A percentile compares a stretch with the other conserved stretches of the same genome.
Conservation (phyloP, 2,888 invertebrate species). For the Diogma glabrata region DNA sequence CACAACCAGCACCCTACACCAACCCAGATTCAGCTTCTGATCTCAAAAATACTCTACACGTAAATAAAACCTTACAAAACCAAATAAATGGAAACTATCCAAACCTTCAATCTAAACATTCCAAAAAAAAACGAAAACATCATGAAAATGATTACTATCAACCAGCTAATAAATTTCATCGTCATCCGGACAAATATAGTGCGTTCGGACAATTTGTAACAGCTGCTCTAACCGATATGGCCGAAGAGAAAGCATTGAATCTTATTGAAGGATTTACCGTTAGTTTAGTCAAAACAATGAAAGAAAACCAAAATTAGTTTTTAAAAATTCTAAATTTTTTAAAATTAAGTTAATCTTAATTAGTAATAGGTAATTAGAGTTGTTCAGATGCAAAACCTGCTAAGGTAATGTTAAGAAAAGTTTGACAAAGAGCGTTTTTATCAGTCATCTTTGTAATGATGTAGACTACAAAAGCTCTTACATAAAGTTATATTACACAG, state of each 20-base stretch:
- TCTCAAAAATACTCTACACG: neutral
- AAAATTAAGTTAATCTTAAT: too few relatives aligned
- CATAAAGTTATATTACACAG: too few relatives aligned
- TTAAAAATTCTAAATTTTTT: too few relatives aligned
- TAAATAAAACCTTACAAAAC: too few relatives aligned
- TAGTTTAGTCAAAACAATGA: constrained; percentile 6
- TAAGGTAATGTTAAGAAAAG: too few relatives aligned
- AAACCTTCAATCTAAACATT: neutral
- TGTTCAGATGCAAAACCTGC: too few relatives aligned
- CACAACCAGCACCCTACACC: constrained; percentile 2
- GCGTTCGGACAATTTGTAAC: constrained; percentile 5
- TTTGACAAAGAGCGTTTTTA: too few relatives aligned
- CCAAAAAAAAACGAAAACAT: constrained; percentile 3
- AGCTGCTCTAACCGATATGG: neutral
- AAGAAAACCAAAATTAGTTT: constrained; percentile 4
- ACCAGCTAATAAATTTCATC: constrained; percentile 3
- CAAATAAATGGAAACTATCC: neutral
- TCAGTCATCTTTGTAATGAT: too few relatives aligned
- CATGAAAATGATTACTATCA: neutral
- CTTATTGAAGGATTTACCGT: constrained; percentile 3
- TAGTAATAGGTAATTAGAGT: too few relatives aligned
- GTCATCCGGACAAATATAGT: constrained; percentile 2
- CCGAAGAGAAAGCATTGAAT: neutral
- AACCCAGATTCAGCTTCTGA: constrained; percentile 5
- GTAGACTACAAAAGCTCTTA: too few relatives aligned